A percentile compares a stretch with the other conserved stretches of the same genome.
These are phyloP conservation scores for Melieria picta DNA, from an alignment of 2,888 invertebrate species.

Conservation along the genomic window DNA sequence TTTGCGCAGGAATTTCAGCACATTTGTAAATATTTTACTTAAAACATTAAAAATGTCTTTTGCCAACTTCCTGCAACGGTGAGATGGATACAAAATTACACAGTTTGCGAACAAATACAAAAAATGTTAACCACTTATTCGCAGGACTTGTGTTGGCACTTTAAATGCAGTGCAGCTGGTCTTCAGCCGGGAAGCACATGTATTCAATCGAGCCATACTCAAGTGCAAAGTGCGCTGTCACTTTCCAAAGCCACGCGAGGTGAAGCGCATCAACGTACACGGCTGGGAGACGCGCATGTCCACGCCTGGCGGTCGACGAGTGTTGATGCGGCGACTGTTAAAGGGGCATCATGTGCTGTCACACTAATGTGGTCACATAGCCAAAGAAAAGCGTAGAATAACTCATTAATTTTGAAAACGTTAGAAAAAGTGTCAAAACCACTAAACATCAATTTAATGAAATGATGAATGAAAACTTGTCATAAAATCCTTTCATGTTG, in stretches of 20 bases:
- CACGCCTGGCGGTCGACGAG: conserved; percentile 74
- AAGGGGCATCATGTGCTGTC: conserved; percentile 77
- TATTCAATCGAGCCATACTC: conserved; percentile 55
- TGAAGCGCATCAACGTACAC: conserved; percentile 74
- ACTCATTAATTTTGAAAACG: background rate
- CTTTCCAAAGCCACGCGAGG: conserved; percentile 81
- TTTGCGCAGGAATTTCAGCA: too few species aligned
- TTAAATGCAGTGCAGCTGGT: conserved; percentile 48
- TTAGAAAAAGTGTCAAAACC: background rate
- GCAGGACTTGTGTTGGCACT: conserved; percentile 47
- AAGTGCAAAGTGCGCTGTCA: conserved; percentile 65
- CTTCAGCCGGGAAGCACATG: conserved; percentile 56
- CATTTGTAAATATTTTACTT: too few species aligned
- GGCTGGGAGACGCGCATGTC: conserved; percentile 78
- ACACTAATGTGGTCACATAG: conserved; percentile 68
- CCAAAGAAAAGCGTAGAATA: background rate
- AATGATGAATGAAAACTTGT: background rate
- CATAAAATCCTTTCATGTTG: background rate
- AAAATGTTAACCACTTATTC: conserved; percentile 50
- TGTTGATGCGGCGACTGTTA: conserved; percentile 79
- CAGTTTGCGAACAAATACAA: background rate
- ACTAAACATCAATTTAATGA: background rate
- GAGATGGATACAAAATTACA: too few species aligned
- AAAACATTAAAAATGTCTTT: too few species aligned
- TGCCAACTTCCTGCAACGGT: too few species aligned